Evolutionary conservation across 2,888 invertebrate species (phyloP), one percentile per base, ranked within the genome.

Genomic region (Xiphydria camelus): DNA sequence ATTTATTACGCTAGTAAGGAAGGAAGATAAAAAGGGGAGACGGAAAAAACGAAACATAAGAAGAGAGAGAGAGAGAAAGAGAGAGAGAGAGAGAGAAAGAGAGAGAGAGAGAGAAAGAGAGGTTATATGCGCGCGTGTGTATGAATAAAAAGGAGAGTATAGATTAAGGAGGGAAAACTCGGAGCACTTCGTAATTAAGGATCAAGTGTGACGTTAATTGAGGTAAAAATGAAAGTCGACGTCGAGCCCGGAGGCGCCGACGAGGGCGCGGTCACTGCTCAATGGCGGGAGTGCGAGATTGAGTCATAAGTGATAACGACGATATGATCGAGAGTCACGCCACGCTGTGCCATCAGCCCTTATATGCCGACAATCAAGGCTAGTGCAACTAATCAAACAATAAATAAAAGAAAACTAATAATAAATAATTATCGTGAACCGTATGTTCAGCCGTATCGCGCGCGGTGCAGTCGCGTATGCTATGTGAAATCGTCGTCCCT

Each of bases 361-460:
- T 70, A 68, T 58, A 73, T 73, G 73, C 73, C 73, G 73, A 73
- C 73, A 73, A 73, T 73, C 73, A 73, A 73, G 73, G 73, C 73
- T 73, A 73, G 73, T 73, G 73, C 73, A 73, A 73, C 64, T 72
- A 73, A 73, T 73, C 70, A 73, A 73, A 73, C 68, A 68, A 73
- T 73, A 73, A 73, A 61, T 58, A 55, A 61, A 23, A 22, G 25
- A n/a, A 26, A 26, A 10, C 14, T 26, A 26, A 26, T 26, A 26
- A 26, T 3, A 17, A n/a, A 25, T 21, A 37, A 12, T 26, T 26
- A 26, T 7, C 7, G 26, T 26, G 10, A 14, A 26, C 12, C 26
- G 26, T n/a, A n/a, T n/a, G n/a, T n/a, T n/a, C n/a, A n/a, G n/a
- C n/a, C n/a, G n/a, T n/a, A n/a, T n/a, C n/a, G n/a, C n/a, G n/a